Conservation (phyloP, 2,888 invertebrate species). For the Ochlodes sylvanus region DNA sequence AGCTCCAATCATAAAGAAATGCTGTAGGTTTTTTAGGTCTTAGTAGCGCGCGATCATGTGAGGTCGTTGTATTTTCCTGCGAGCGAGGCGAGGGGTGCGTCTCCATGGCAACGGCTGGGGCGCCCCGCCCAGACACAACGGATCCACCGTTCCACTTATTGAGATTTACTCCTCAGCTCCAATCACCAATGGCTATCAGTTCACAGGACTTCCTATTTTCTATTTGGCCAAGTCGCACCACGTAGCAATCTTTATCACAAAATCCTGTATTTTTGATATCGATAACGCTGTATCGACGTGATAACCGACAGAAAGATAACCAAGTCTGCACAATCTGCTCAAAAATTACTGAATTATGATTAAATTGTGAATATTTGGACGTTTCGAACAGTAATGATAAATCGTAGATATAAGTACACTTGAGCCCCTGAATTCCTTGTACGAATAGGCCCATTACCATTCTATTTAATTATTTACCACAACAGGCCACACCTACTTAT, state of each 20-base stretch:
- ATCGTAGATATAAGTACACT: neutral
- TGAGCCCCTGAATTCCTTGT: neutral
- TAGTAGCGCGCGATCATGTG: conserved; percentile 29
- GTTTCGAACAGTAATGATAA: conserved; percentile 18
- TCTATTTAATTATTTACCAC: neutral
- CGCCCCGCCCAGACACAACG: conserved; percentile 66
- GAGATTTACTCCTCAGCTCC: conserved; percentile 49
- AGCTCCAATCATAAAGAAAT: conserved; percentile 31
- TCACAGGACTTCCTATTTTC: conserved; percentile 9
- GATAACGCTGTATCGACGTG: conserved; percentile 41
- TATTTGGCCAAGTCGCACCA: conserved; percentile 21
- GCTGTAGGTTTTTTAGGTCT: conserved; percentile 33
- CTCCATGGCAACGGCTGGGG: conserved; percentile 72
- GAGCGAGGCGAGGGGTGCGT: conserved; percentile 64
- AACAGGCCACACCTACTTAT: no score
- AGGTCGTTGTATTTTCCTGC: conserved; percentile 44
- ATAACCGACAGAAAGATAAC: conserved; percentile 40
- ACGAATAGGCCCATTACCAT: conserved; percentile 1
- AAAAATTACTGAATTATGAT: conserved; percentile 24
- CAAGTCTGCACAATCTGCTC: conserved; percentile 26
- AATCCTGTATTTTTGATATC: conserved; percentile 39
- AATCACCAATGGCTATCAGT: conserved; percentile 19
- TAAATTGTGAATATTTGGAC: conserved; percentile 4
- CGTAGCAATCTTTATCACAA: conserved; percentile 24
- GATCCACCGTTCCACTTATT: conserved; percentile 57